Percentiles rank a stretch among this genome's conserved stretches.
Conservation (phyloP, 1,140 invertebrate species). For the Bombus superbus region DNA sequence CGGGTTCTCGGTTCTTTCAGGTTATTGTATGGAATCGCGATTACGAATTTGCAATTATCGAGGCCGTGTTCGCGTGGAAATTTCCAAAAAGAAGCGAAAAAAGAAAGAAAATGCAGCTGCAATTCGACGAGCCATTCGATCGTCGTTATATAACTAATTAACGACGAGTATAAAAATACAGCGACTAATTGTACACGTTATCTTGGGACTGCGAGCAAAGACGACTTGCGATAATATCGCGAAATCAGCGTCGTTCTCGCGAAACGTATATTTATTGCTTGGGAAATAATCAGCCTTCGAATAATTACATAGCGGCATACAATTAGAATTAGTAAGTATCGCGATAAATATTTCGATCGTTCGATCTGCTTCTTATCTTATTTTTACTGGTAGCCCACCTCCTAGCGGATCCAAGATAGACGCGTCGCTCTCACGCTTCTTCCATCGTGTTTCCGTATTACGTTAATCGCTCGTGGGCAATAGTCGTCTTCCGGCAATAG, state of each 20-base stretch:
- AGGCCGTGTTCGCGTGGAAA: not conserved
- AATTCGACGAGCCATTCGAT: not conserved
- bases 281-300: not conserved
- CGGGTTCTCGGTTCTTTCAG: not conserved
- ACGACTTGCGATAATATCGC: not conserved
- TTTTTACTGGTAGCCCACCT: constrained; percentile 14
- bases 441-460: constrained; percentile 16
- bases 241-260: not conserved
- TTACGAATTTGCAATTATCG: not conserved
- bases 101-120: not conserved
- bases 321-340: not conserved
- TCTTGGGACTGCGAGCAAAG: not conserved
- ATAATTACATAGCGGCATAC: not conserved
- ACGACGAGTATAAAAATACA: not conserved
- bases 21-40: not conserved
- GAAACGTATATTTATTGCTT: not conserved
- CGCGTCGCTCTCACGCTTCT: constrained; percentile 16
- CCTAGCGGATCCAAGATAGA: constrained; percentile 29
- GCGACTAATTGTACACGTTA: not conserved
- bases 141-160: not conserved
- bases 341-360: not conserved
- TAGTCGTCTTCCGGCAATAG: constrained; percentile 37
- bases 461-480: constrained; percentile 20
- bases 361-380: constrained; percentile 16
- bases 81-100: not conserved